Conservation (phyloP, 2,888 invertebrate genomes). For the Drosophila anomelani region DNA sequence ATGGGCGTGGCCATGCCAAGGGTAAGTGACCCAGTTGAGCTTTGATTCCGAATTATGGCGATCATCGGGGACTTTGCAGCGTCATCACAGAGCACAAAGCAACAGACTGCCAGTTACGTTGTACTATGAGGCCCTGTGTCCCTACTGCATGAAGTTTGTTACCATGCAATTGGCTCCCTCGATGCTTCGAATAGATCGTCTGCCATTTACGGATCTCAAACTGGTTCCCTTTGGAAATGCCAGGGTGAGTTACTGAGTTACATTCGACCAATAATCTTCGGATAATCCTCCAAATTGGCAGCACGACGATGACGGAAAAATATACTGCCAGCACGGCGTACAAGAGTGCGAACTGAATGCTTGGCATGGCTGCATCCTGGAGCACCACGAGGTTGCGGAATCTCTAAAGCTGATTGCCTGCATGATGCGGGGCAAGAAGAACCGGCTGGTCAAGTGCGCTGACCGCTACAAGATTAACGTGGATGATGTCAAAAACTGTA, state of each 20-base stretch:
- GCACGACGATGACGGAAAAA: constrained; percentile 31
- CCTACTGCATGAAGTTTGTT: constrained; percentile 69
- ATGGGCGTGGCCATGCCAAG: constrained; percentile 12
- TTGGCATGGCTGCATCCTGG: constrained; percentile 83
- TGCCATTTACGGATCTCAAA: constrained; percentile 58
- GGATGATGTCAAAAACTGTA: constrained; percentile 70
- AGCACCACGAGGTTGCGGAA: constrained; percentile 66
- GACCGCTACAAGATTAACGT: constrained; percentile 65
- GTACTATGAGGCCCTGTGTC: constrained; percentile 76
- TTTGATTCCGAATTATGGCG: neutral
- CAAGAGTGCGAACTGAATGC: constrained; percentile 83
- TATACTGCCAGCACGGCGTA: constrained; percentile 81
- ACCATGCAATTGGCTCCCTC: constrained; percentile 58
- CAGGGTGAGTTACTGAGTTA: constrained; percentile 35
- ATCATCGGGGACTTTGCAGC: constrained; percentile 35
- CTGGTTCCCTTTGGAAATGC: constrained; percentile 79
- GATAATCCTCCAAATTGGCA: constrained; percentile 15
- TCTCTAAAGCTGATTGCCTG: constrained; percentile 80
- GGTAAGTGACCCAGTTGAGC: constrained; percentile 30
- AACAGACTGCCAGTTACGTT: constrained; percentile 59
- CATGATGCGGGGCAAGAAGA: constrained; percentile 71
- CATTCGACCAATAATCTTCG: neutral
- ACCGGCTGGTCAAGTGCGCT: constrained; percentile 67
- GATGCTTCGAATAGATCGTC: constrained; percentile 51
- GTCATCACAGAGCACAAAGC: neutral